A percentile compares a stretch with the other conserved stretches of the same genome.
Conservation (phyloP, 2,113 vertebrate genomes). For the Clarias gariepinus region DNA sequence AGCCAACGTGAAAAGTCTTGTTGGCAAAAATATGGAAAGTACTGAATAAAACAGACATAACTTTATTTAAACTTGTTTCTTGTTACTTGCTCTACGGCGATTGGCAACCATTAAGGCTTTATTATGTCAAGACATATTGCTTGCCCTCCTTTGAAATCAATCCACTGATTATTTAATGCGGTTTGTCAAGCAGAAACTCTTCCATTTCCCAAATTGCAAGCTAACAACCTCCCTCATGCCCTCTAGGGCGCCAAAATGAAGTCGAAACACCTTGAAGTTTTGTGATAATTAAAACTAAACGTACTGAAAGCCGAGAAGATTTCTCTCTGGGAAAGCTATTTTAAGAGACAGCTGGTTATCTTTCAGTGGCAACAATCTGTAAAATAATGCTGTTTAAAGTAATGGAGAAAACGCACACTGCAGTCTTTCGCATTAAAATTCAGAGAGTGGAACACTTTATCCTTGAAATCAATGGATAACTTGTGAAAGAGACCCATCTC, state of each 20-base stretch:
- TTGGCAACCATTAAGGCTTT: neutral
- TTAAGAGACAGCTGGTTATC: neutral
- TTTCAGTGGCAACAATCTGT: neutral
- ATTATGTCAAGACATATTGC: neutral
- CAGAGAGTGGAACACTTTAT: too few species aligned
- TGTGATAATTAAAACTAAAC: constrained; percentile 25
- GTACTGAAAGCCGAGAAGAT: neutral
- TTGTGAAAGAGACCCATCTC: too few species aligned
- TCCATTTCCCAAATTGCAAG: neutral
- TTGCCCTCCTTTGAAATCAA: neutral
- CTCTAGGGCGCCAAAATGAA: constrained; percentile 6
- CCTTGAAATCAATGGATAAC: too few species aligned
- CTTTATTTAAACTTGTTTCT: neutral
- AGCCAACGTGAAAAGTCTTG: neutral
- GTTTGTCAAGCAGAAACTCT: neutral
- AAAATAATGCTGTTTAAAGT: neutral
- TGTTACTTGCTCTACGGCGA: too few species aligned
- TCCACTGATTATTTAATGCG: neutral
- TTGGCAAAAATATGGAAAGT: neutral
- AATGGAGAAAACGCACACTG: too few species aligned
- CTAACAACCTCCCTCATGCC: constrained; percentile 9
- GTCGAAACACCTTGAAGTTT: constrained; percentile 6
- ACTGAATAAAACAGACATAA: neutral
- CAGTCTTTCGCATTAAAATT: too few species aligned
- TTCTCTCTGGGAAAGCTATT: constrained; percentile 9